Evolutionary conservation across 2,113 vertebrate species (phyloP), one percentile per base, ranked within the genome.

Genomic region (Datnioides undecimradiatus): DNA sequence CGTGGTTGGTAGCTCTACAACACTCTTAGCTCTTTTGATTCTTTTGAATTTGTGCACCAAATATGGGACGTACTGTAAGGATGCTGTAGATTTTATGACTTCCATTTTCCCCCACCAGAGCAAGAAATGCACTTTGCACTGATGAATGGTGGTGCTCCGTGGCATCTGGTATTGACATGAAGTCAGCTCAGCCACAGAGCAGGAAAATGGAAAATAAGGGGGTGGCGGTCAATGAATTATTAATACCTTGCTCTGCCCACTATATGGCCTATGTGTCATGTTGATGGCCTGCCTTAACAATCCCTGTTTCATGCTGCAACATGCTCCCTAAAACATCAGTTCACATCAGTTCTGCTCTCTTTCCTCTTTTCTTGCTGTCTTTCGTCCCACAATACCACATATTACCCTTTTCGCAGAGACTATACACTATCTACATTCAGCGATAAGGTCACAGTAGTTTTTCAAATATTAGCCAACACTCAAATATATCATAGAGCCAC

Each of bases 221-320:
- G 52, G 80, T 48, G 60, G 73, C 31, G 54, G 43, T 78, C 60
- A 73, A 70, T 90, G 78, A 91, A 91, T 90, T 89, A 92, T 90
- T 90, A 86, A 90, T 87, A 49, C 71, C 29, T 34, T 66, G 69
- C 57, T 83, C 54, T 77, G 83, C 73, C 88, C 78, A 89, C 76
- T 83, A 67, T 83, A 87, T 76, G 59, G 81, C 76, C 78, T 67
- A 67, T 81, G 78, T 87, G 80, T 90, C 84, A 86, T 73, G 17
- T 57, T 87, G 84, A 88, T 79, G 68, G 21, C 41, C 74, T 48
- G 38, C 41, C 72, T 85, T 66, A 64, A 82, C 46, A 73, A 66
- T 59, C 63, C n/a, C 27, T 69, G 63, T 64, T 79, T 80, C 45
- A 66, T 52, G 34, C 79, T 73, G 52, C 23, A 78, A 60, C 31